Evolutionary conservation across 2,888 invertebrate species (phyloP).

Genomic region (Lycaena phlaeas): DNA sequence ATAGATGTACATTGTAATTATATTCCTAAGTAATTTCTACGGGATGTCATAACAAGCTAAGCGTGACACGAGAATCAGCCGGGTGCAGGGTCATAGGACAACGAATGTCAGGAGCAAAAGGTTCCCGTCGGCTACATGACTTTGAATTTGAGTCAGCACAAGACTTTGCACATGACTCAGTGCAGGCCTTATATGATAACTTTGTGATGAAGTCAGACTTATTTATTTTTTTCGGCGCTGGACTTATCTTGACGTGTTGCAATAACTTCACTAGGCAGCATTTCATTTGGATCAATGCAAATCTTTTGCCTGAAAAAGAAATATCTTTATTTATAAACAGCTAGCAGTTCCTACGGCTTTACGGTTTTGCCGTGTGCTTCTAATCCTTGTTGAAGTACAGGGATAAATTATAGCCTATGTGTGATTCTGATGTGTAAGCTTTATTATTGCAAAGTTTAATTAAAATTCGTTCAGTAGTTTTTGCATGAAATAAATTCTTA

Average conservation of each 20-base stretch:
- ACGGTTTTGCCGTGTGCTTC: no score
- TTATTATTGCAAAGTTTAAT: no score
- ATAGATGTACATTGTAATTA: neutral
- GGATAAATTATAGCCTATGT: no score
- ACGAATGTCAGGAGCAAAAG: slow-evolving; percentile 46
- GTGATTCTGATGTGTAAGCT: no score
- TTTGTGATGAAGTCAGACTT: slow-evolving; percentile 4
- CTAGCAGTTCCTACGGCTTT: no score
- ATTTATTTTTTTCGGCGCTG: slow-evolving; percentile 10
- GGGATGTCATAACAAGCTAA: slow-evolving; percentile 42
- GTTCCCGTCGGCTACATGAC: slow-evolving; percentile 1
- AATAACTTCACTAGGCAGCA: slow-evolving; percentile 47
- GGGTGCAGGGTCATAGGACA: slow-evolving; percentile 56
- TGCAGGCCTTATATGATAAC: no score
- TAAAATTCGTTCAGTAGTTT: no score
- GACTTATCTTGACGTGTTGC: slow-evolving; percentile 34
- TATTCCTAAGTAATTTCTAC: slow-evolving; percentile 12
- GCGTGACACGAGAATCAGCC: slow-evolving; percentile 40
- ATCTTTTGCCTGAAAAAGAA: slow-evolving; percentile 46
- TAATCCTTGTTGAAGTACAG: no score
- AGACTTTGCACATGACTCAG: neutral
- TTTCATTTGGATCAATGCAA: slow-evolving; percentile 64
- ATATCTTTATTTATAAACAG: no score
- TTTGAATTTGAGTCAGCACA: neutral
- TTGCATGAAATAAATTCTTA: no score